A percentile compares a stretch with the other conserved stretches of the same genome.
Conservation (phyloP, 64 coral and sea anemone species). For the Pocillopora damicornis region DNA sequence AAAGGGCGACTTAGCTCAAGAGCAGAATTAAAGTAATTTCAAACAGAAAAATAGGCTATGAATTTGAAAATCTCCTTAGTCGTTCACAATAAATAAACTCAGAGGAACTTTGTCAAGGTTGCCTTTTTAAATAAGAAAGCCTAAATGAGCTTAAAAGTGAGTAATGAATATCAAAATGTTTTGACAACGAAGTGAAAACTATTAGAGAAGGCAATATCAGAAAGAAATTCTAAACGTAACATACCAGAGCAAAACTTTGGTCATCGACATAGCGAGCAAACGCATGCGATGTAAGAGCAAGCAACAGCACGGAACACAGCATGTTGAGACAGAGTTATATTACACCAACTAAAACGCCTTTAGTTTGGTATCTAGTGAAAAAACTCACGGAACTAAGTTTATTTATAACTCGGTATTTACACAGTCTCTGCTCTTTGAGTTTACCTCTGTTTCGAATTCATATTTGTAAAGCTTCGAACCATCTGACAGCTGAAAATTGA, state of each 20-base stretch:
- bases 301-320: slow-evolving; percentile 19
- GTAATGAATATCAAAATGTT: too few relatives aligned
- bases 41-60: too few relatives aligned
- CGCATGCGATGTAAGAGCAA: neutral
- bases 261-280: slow-evolving; percentile 11
- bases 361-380: neutral
- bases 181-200: too few relatives aligned
- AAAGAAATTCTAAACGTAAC: neutral
- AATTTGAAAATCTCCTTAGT: too few relatives aligned
- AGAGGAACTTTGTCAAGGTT: too few relatives aligned
- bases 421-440: neutral
- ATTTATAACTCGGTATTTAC: neutral
- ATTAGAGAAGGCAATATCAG: too few relatives aligned
- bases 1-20: too few relatives aligned
- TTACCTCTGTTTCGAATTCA: neutral
- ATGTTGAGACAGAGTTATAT: neutral
- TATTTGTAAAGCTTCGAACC: neutral
- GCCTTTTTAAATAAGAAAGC: too few relatives aligned
- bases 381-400: neutral
- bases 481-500: neutral
- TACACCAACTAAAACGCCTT: neutral
- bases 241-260: slow-evolving; percentile 12
- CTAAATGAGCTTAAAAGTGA: too few relatives aligned
- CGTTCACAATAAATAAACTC: too few relatives aligned
- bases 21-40: too few relatives aligned